phyloP scores from a whole-genome alignment of 2,888 invertebrate genomes.

The Cylindroiulus punctatus region DNA sequence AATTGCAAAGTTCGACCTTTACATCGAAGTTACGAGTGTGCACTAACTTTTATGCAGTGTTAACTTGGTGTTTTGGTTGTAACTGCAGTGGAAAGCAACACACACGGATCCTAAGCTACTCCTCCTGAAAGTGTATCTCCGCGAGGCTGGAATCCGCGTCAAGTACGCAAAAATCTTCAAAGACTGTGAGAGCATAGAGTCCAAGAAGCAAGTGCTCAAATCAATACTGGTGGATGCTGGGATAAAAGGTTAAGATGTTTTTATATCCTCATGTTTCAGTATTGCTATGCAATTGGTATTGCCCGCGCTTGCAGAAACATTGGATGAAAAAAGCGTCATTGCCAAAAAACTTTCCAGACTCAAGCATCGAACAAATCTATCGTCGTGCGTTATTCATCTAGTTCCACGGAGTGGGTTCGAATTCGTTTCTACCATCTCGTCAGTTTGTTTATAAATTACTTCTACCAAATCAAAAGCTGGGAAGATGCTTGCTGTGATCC shows the following conservation, averaged over 20 bases:
- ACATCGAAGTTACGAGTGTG: too few relatives aligned
- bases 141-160: slow-evolving; percentile 55
- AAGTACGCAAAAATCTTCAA: slow-evolving; percentile 57
- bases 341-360: not conserved
- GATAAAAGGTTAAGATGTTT: slow-evolving; percentile 57
- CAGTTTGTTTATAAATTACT: too few relatives aligned
- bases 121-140: slow-evolving; percentile 52
- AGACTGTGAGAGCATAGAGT: slow-evolving; percentile 58
- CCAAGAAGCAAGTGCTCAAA: slow-evolving; percentile 57
- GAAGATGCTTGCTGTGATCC: too few relatives aligned
- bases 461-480: too few relatives aligned
- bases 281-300: not conserved
- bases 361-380: not conserved
- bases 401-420: too few relatives aligned
- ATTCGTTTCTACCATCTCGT: too few relatives aligned
- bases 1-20: too few relatives aligned
- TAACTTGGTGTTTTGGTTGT: too few relatives aligned
- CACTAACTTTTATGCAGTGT: too few relatives aligned
- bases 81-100: too few relatives aligned
- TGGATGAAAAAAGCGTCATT: not conserved
- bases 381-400: too few relatives aligned
- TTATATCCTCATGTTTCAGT: not conserved
- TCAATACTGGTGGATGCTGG: slow-evolving; percentile 59
- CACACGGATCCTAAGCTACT: not conserved
- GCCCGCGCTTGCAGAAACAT: not conserved